Percentiles rank a stretch among this genome's conserved stretches.
Evolutionary conservation across 2,888 invertebrate genomes (phyloP).

Genomic region (Tupiocoris notatus): DNA sequence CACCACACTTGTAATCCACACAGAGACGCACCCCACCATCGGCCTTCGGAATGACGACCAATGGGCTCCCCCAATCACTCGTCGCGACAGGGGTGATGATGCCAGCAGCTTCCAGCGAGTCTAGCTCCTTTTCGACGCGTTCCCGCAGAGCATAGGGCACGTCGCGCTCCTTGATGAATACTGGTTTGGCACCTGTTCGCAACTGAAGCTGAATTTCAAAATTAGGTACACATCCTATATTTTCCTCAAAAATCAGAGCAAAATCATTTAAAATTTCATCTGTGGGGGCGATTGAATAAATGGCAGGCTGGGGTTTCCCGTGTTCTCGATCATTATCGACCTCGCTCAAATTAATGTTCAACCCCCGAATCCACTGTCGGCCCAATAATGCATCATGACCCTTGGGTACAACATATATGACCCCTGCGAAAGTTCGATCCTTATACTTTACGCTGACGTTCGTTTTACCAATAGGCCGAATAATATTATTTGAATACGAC

Average conservation of each 20-base stretch:
- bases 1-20: slow-evolving; percentile 43
- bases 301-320: not conserved
- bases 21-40: slow-evolving; percentile 41
- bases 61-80: slow-evolving; percentile 37
- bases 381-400: slow-evolving; percentile 32
- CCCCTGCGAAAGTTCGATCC: not conserved
- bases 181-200: slow-evolving; percentile 34
- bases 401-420: slow-evolving; percentile 30
- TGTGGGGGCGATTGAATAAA: not conserved
- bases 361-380: slow-evolving; percentile 23
- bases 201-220: slow-evolving; percentile 33
- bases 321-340: not conserved
- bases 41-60: slow-evolving; percentile 27
- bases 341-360: slow-evolving; percentile 24
- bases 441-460: not conserved
- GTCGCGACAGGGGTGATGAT: slow-evolving; percentile 36
- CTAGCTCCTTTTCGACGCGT: slow-evolving; percentile 36
- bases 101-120: slow-evolving; percentile 28
- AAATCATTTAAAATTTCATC: not conserved
- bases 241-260: not conserved
- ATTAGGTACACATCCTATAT: slow-evolving; percentile 42
- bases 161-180: slow-evolving; percentile 29
- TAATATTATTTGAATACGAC: slow-evolving; percentile 22
- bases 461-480: slow-evolving; percentile 20
- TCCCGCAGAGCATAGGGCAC: slow-evolving; percentile 38